phyloP scores from a whole-genome alignment of 2,888 invertebrate genomes.

The Ormyrus thymus region DNA sequence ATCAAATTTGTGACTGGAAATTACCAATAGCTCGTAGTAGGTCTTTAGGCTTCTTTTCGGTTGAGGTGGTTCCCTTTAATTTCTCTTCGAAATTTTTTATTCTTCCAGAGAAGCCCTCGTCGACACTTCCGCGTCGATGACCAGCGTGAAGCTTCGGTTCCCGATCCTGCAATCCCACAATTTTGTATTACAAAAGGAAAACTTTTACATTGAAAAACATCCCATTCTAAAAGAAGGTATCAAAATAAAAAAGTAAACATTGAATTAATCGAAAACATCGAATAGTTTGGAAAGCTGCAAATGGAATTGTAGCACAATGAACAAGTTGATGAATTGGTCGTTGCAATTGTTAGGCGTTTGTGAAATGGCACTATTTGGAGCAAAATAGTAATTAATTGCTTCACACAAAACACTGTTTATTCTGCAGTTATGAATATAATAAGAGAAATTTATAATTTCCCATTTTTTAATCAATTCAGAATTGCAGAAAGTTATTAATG shows the following conservation, averaged over 20 bases:
- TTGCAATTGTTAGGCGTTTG: not conserved
- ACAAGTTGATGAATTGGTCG: constrained; percentile 26
- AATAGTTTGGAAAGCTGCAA: constrained; percentile 46
- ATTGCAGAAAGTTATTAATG: no score
- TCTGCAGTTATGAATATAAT: no score
- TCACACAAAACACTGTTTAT: not conserved
- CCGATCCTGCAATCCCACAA: constrained; percentile 70
- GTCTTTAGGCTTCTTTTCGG: constrained; percentile 89
- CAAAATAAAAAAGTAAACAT: constrained; percentile 19
- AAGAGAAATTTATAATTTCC: no score
- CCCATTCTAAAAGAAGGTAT: not conserved
- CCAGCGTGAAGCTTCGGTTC: constrained; percentile 74
- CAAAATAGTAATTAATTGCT: constrained; percentile 8
- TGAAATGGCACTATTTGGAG: not conserved
- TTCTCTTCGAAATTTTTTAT: constrained; percentile 88
- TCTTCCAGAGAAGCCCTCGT: constrained; percentile 79
- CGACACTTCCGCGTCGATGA: constrained; percentile 72
- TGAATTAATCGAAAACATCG: constrained; percentile 41
- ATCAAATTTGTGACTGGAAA: constrained; percentile 7
- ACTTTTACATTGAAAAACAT: not conserved
- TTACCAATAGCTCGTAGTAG: constrained; percentile 87
- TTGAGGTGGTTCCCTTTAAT: constrained; percentile 79
- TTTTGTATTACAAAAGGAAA: no score
- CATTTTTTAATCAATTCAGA: no score
- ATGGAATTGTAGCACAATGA: not conserved